Evolutionary conservation across 2,888 invertebrate species (phyloP).

Genomic region (Actias luna): DNA sequence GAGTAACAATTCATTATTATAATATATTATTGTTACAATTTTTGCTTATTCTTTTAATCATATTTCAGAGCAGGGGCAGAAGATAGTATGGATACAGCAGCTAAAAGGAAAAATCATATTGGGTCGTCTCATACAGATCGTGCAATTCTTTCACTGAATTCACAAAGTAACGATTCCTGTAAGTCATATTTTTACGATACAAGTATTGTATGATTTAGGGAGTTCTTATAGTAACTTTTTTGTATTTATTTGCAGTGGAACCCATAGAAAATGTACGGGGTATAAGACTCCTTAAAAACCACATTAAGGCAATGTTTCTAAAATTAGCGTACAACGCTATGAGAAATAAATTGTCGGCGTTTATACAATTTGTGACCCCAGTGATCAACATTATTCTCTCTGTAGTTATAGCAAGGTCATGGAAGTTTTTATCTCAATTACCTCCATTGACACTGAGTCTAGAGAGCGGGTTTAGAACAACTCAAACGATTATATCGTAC

Average conservation of each 20-base stretch:
- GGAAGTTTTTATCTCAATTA: slow-evolving; percentile 78
- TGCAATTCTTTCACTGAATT: slow-evolving; percentile 49
- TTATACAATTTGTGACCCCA: slow-evolving; percentile 71
- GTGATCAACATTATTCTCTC: slow-evolving; percentile 71
- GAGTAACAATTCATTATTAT: slow-evolving; percentile 34
- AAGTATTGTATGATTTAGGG: background rate
- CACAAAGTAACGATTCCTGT: slow-evolving; percentile 33
- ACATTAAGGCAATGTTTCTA: slow-evolving; percentile 73
- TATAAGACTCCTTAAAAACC: slow-evolving; percentile 60
- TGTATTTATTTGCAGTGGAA: slow-evolving; percentile 48
- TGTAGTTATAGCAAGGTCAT: slow-evolving; percentile 67
- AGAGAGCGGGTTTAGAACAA: slow-evolving; percentile 59
- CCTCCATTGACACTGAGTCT: slow-evolving; percentile 82
- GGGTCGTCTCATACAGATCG: slow-evolving; percentile 39
- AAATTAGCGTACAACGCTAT: slow-evolving; percentile 65
- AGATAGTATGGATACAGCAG: slow-evolving; percentile 42
- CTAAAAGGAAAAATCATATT: slow-evolving; percentile 37
- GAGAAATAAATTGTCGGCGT: slow-evolving; percentile 62
- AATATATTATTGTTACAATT: background rate
- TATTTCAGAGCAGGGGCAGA: slow-evolving; percentile 64
- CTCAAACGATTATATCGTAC: slow-evolving; percentile 62
- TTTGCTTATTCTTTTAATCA: slow-evolving; percentile 9
- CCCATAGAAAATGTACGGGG: slow-evolving; percentile 67
- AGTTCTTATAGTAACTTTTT: background rate
- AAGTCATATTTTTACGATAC: slow-evolving; percentile 16